Evolutionary conservation across 2,888 invertebrate species (phyloP).

Genomic region (Drepana falcataria): DNA sequence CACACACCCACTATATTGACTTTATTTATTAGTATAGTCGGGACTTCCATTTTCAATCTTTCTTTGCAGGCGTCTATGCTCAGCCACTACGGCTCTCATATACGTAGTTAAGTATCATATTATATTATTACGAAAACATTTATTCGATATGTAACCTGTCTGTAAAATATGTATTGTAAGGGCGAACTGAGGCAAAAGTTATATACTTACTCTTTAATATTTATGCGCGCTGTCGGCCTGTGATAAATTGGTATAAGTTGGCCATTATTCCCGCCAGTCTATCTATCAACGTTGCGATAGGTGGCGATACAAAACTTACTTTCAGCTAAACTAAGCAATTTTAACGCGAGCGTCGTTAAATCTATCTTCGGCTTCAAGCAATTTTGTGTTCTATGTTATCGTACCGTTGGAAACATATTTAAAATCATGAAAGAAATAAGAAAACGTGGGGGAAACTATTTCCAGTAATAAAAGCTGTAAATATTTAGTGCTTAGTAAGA

Average conservation of each 20-base stretch:
- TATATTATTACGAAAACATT: no score
- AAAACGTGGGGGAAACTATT: no score
- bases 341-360: neutral
- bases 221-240: slow-evolving; percentile 29
- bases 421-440: no score
- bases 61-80: no score
- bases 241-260: slow-evolving; percentile 46
- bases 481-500: no score
- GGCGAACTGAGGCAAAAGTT: slow-evolving; percentile 9
- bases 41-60: no score
- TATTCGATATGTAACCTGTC: no score
- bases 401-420: neutral
- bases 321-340: neutral
- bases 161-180: neutral
- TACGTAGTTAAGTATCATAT: no score
- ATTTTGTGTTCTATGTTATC: neutral
- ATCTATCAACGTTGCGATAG: slow-evolving; percentile 42
- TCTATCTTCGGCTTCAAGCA: neutral
- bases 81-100: no score
- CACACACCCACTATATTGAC: no score
- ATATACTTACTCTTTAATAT: slow-evolving; percentile 24
- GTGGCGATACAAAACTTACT: slow-evolving; percentile 17
- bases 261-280: slow-evolving; percentile 33
- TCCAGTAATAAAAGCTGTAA: no score
- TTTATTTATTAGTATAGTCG: no score